Evolutionary conservation across 2,113 vertebrate genomes (phyloP).

Genomic region (Sapayoa aenigma): DNA sequence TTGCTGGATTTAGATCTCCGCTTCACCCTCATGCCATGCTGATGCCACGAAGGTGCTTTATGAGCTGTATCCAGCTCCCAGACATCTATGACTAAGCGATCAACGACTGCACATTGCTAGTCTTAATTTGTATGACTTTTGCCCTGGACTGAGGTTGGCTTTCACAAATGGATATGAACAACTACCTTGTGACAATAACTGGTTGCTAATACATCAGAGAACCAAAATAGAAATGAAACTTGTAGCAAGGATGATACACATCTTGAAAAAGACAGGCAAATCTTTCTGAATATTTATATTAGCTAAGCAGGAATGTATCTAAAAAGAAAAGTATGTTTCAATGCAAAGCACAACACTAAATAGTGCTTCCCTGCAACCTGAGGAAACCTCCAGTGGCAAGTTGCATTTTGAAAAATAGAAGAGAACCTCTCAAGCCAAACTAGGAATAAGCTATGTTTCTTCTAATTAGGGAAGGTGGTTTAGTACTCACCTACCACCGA

Average conservation of each 20-base stretch:
- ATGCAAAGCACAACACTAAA: not conserved
- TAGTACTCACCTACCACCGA: constrained; percentile 51
- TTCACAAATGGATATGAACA: constrained; percentile 1
- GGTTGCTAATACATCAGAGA: not conserved
- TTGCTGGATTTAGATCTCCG: not conserved
- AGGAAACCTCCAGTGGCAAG: not conserved
- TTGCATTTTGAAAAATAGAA: not conserved
- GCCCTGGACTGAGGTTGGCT: not conserved
- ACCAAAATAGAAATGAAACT: not conserved
- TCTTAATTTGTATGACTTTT: not conserved
- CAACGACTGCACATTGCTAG: not conserved
- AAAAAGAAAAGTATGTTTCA: not conserved
- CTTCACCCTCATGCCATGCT: not conserved
- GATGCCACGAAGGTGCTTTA: not conserved
- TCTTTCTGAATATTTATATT: not conserved
- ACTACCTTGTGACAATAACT: not conserved
- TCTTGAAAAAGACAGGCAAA: not conserved
- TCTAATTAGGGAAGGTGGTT: not conserved
- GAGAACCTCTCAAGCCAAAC: not conserved
- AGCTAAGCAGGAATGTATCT: not conserved
- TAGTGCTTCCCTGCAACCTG: not conserved
- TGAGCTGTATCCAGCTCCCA: not conserved
- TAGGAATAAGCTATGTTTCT: not conserved
- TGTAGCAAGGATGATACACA: not conserved
- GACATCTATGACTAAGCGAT: not conserved